A percentile compares a stretch with the other conserved stretches of the same genome.
These are phyloP conservation scores for Idaea straminata DNA, from an alignment of 2,888 invertebrate species.

Conservation along the genomic window DNA sequence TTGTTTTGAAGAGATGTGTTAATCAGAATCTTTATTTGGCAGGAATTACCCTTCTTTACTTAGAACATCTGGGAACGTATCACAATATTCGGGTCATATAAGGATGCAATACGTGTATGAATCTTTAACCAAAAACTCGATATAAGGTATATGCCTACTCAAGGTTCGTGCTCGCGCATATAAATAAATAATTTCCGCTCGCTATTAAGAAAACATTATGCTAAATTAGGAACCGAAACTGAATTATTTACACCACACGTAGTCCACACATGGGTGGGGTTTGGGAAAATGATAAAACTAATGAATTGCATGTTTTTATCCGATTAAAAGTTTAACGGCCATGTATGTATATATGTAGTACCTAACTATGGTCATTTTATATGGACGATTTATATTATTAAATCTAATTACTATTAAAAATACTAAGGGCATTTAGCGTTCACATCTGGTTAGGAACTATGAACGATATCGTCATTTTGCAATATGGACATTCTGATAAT, in stretches of 20 bases:
- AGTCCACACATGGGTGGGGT: neutral
- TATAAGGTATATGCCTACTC: neutral
- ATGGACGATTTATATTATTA: no score
- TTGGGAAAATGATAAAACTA: neutral
- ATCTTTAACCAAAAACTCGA: neutral
- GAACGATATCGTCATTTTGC: no score
- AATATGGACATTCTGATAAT: no score
- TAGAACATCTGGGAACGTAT: neutral
- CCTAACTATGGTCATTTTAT: no score
- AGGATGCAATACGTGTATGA: neutral
- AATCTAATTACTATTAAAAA: no score
- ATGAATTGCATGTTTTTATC: neutral
- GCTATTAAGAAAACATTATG: constrained; percentile 1
- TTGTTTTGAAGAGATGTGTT: no score
- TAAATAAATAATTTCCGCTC: neutral
- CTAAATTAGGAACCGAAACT: neutral
- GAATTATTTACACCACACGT: neutral
- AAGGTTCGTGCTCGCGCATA: neutral
- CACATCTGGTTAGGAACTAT: no score
- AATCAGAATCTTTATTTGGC: no score
- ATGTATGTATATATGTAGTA: neutral
- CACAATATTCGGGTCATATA: neutral
- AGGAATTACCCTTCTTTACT: no score
- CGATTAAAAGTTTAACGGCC: neutral
- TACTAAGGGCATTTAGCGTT: no score